These are phyloP conservation scores for Eupeodes luniger DNA, from an alignment of 2,888 invertebrate genomes.

Conservation along the genomic window DNA sequence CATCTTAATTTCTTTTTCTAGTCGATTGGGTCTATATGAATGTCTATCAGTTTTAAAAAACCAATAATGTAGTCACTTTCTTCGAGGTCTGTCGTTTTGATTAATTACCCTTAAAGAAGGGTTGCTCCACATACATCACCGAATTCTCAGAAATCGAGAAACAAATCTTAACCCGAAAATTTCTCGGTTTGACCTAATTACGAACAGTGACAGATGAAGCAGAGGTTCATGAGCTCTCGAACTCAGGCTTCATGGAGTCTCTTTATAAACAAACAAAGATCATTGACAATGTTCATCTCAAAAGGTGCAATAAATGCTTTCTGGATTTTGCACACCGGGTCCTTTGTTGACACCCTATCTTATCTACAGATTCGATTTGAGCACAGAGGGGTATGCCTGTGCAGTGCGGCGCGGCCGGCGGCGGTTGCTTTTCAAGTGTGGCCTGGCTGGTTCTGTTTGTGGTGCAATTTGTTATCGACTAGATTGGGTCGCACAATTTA, in stretches of 20 bases:
- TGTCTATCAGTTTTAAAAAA: constrained; percentile 28
- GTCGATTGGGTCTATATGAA: background rate
- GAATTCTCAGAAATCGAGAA: constrained; percentile 40
- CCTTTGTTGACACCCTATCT: constrained; percentile 54
- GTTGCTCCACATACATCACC: constrained; percentile 62
- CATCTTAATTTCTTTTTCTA: constrained; percentile 54
- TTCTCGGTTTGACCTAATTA: constrained; percentile 63
- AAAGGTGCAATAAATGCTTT: constrained; percentile 60
- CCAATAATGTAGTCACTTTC: constrained; percentile 34
- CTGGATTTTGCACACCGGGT: constrained; percentile 63
- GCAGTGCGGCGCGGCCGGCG: background rate
- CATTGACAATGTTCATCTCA: constrained; percentile 38
- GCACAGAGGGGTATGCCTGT: background rate
- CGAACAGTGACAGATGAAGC: constrained; percentile 20
- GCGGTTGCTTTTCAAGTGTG: constrained; percentile 67
- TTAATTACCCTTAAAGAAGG: constrained; percentile 71
- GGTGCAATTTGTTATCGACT: constrained; percentile 76
- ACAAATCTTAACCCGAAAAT: constrained; percentile 3
- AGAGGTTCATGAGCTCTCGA: background rate
- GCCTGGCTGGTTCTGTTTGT: constrained; percentile 36
- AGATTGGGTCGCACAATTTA: constrained; percentile 66
- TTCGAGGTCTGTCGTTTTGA: constrained; percentile 49
- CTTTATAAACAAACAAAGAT: constrained; percentile 48
- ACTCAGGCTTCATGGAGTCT: background rate
- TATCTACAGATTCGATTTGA: constrained; percentile 56